These are phyloP conservation scores for Erannis defoliaria DNA, from an alignment of 2,888 invertebrate species.

Conservation along the genomic window DNA sequence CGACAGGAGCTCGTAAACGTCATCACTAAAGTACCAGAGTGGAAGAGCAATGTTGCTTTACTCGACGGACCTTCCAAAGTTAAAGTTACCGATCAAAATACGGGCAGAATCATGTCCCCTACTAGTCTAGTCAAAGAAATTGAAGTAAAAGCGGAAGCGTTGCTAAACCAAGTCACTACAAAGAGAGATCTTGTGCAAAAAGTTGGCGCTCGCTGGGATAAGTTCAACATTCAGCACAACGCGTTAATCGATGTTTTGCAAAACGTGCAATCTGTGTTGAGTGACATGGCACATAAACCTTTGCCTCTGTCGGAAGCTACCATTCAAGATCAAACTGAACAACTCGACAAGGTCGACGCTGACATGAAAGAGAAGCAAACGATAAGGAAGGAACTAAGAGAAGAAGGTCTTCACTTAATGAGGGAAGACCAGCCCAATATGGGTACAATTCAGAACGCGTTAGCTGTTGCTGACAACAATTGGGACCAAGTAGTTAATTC, in stretches of 20 bases:
- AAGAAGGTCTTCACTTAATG: constrained; percentile 92
- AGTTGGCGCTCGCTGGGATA: constrained; percentile 91
- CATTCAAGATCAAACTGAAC: constrained; percentile 81
- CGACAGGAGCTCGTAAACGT: constrained; percentile 90
- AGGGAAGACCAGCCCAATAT: constrained; percentile 93
- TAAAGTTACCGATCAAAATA: constrained; percentile 90
- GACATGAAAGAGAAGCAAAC: constrained; percentile 87
- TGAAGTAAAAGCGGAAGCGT: constrained; percentile 89
- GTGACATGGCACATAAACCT: constrained; percentile 84
- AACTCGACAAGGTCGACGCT: constrained; percentile 84
- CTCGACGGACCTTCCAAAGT: constrained; percentile 90
- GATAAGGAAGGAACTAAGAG: constrained; percentile 90
- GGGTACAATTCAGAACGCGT: constrained; percentile 92
- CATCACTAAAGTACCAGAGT: constrained; percentile 88
- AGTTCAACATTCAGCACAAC: constrained; percentile 91
- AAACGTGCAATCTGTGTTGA: constrained; percentile 84
- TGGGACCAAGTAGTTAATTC: constrained; percentile 93
- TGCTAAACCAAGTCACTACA: constrained; percentile 89
- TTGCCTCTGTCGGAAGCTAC: constrained; percentile 79
- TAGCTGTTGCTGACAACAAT: constrained; percentile 92
- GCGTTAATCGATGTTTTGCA: constrained; percentile 89
- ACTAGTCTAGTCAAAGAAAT: constrained; percentile 90
- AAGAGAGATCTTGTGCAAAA: constrained; percentile 90
- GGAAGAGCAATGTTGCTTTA: constrained; percentile 90
- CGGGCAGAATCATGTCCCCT: constrained; percentile 91